phyloP scores from a whole-genome alignment of 2,888 invertebrate genomes.

The Capitulum mitella region DNA sequence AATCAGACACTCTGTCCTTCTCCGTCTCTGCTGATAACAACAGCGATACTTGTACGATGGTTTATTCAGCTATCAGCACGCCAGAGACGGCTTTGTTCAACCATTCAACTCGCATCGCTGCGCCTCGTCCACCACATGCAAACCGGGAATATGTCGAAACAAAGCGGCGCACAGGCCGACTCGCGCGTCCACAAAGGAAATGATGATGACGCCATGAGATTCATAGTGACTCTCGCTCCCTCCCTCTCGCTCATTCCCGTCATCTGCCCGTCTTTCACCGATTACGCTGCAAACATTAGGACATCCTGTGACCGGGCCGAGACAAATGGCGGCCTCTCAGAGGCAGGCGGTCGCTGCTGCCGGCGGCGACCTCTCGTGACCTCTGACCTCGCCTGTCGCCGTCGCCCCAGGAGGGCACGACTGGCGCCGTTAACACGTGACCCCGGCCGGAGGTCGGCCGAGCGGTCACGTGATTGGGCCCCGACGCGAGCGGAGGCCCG shows the following conservation, averaged over 20 bases:
- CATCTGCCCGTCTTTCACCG: background rate
- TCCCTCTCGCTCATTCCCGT: background rate
- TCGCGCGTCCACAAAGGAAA: background rate
- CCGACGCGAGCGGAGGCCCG: background rate
- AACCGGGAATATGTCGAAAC: background rate
- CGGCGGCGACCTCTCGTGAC: background rate
- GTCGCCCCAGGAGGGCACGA: too few species aligned
- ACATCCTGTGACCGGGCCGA: background rate
- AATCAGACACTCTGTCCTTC: too few species aligned
- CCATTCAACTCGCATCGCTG: too few species aligned
- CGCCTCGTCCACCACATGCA: too few species aligned
- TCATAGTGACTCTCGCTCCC: background rate
- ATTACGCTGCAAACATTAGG: background rate
- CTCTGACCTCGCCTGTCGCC: background rate
- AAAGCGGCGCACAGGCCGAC: background rate
- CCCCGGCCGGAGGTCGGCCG: too few species aligned
- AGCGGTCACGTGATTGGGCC: too few species aligned
- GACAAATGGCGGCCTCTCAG: too few species aligned
- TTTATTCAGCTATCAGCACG: too few species aligned
- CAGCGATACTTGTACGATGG: too few species aligned
- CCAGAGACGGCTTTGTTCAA: too few species aligned
- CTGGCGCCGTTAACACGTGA: too few species aligned
- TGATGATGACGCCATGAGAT: background rate
- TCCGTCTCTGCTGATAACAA: too few species aligned
- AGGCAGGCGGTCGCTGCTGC: background rate